A percentile compares a stretch with the other conserved stretches of the same genome.
phyloP scores from a whole-genome alignment of 2,888 invertebrate genomes.

The Sussaba pulchella region DNA sequence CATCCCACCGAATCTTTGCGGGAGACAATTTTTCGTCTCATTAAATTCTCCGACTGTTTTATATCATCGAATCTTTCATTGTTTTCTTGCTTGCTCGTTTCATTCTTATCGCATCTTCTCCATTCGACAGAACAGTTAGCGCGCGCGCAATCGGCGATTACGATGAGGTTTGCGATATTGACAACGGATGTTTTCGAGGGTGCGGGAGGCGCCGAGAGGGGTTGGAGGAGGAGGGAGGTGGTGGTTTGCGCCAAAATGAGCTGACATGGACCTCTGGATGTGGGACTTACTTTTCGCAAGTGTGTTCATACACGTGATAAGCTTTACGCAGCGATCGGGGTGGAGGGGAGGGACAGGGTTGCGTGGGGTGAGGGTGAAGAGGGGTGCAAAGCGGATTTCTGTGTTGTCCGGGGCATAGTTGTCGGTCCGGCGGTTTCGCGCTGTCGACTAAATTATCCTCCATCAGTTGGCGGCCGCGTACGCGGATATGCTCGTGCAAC shows the following conservation, averaged over 20 bases:
- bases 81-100: neutral
- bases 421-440: slow-evolving; percentile 69
- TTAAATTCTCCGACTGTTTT: neutral
- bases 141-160: neutral
- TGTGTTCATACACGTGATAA: slow-evolving; percentile 46
- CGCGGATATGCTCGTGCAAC: slow-evolving; percentile 74
- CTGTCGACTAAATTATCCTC: slow-evolving; percentile 79
- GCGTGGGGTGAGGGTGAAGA: slow-evolving; percentile 13
- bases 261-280: slow-evolving; percentile 4
- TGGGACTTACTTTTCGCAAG: slow-evolving; percentile 72
- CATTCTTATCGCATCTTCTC: too few relatives aligned
- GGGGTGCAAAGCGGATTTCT: slow-evolving; percentile 76
- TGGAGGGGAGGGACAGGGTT: slow-evolving; percentile 54
- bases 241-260: neutral
- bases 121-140: neutral
- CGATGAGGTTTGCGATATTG: slow-evolving; percentile 38
- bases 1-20: too few relatives aligned
- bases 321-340: slow-evolving; percentile 39
- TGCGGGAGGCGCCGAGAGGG: too few relatives aligned
- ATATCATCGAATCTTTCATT: neutral
- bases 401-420: slow-evolving; percentile 68
- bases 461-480: slow-evolving; percentile 78
- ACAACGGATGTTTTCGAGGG: slow-evolving; percentile 42
- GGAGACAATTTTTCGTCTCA: neutral
- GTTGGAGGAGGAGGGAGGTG: too few relatives aligned